Conservation (phyloP, 2,888 invertebrate genomes). For the Eupithecia dodoneata region DNA sequence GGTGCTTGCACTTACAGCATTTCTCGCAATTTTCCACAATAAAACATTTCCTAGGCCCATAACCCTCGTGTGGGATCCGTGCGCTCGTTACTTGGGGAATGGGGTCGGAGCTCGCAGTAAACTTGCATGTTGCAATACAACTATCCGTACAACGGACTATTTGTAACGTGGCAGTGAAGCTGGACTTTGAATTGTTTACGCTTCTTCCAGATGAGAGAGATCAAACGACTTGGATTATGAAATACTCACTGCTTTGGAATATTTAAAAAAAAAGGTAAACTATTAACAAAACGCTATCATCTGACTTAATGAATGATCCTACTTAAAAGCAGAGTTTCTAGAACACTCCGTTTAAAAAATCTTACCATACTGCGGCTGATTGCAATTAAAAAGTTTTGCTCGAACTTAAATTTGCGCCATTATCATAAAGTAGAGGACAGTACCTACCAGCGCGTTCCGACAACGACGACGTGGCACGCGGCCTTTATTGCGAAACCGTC, state of each 20-base stretch:
- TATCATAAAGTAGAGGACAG: not conserved
- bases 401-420: not conserved
- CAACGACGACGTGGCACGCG: slow-evolving; percentile 2
- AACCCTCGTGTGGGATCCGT: slow-evolving; percentile 23
- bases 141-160: slow-evolving; percentile 24
- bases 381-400: not conserved
- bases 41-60: slow-evolving; percentile 16
- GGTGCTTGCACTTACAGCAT: not conserved
- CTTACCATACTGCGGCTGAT: not conserved
- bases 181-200: slow-evolving; percentile 22
- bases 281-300: not conserved
- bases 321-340: not conserved
- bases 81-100: slow-evolving; percentile 39
- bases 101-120: slow-evolving; percentile 41
- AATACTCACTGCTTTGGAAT: not conserved
- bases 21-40: slow-evolving; percentile 11
- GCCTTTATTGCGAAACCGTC: slow-evolving; percentile 25
- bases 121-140: slow-evolving; percentile 39
- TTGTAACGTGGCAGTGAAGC: slow-evolving; percentile 23
- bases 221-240: slow-evolving; percentile 17
- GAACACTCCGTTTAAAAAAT: not conserved
- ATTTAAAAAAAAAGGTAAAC: not conserved
- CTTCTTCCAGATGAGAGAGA: slow-evolving; percentile 12
- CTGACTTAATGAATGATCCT: not conserved
- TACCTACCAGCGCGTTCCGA: not conserved